Evolutionary conservation across 1,140 invertebrate genomes (phyloP), one percentile per base, ranked within the genome.

Genomic region (Conus ventricosus): DNA sequence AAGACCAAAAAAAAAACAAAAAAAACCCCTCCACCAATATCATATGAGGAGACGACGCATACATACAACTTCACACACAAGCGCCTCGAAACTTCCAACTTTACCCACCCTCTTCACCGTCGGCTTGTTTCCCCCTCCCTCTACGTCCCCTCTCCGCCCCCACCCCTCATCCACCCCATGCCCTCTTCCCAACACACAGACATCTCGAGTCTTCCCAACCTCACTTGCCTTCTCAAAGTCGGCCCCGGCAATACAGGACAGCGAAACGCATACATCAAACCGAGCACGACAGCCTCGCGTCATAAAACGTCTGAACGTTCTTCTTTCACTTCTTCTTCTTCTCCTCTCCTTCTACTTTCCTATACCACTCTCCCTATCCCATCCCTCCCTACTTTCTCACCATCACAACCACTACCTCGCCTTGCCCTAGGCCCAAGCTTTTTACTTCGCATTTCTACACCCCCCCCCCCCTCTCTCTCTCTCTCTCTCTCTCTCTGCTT

Each of bases 211-310:
- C 17, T 63, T 13, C 60, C 17, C 17, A 25, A 13, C 76, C 11
- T 8, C 15, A 54, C 51, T 81, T 81, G 51, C 23, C 67, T 17
- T 78, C 76, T 23, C 39, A 51, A 15, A 54, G 80, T 81, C 39
- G 20, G 39, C 51, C 10, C 27, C 39, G 80, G 80, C 80, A 81
- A 54, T 81, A 54, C 55, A 53, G 17, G 80, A 81, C 80, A 81
- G 80, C 51, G 39, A 81, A 81, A 81, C 80, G 80, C 80, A 81
- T 54, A 81, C 80, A 81, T 81, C 80, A 81, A 81, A 81, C 80
- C 10, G 25, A 81, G 39, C 80, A 81, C 80, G 80, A 39, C 80
- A 54, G 51, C 17, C 80, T 55, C 39, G 13, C 80, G 82, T 84
- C 82, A 84, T 84, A 84, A 84, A 84, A 84, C 20, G 67, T 71